phyloP scores from a whole-genome alignment of 1,140 invertebrate species.

The Bombyx mandarina region DNA sequence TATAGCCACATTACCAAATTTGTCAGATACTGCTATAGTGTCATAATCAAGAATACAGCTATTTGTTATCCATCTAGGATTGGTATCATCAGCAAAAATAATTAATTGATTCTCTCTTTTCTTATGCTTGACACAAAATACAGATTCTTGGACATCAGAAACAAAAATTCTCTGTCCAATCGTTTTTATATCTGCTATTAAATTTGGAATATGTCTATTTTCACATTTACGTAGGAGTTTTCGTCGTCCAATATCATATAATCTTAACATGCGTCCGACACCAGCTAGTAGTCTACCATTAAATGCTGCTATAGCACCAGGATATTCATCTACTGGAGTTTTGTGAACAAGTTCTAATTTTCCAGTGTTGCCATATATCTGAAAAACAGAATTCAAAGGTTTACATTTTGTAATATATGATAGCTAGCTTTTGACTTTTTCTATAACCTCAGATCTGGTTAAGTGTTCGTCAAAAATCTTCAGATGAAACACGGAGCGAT shows the following conservation, averaged over 20 bases:
- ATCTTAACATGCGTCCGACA: slow-evolving; percentile 90
- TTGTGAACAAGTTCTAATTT: slow-evolving; percentile 93
- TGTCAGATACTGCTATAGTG: slow-evolving; percentile 96
- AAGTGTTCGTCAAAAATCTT: slow-evolving; percentile 55
- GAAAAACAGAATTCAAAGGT: slow-evolving; percentile 12
- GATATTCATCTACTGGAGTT: slow-evolving; percentile 95
- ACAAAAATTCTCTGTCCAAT: slow-evolving; percentile 96
- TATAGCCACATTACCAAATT: slow-evolving; percentile 98
- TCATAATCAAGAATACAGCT: slow-evolving; percentile 96
- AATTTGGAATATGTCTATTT: slow-evolving; percentile 98
- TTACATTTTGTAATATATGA: background rate
- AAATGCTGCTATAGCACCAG: slow-evolving; percentile 89
- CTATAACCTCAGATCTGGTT: slow-evolving; percentile 56
- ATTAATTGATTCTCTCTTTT: slow-evolving; percentile 97
- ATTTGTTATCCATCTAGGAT: slow-evolving; percentile 95
- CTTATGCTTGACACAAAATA: slow-evolving; percentile 97
- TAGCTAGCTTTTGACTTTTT: too few species aligned
- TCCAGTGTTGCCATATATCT: slow-evolving; percentile 45
- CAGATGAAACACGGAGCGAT: slow-evolving; percentile 65
- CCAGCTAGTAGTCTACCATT: slow-evolving; percentile 94
- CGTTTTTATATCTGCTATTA: slow-evolving; percentile 93
- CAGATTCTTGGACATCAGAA: slow-evolving; percentile 96
- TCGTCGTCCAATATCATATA: slow-evolving; percentile 96
- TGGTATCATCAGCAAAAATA: slow-evolving; percentile 98
- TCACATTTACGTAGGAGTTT: slow-evolving; percentile 98